Evolutionary conservation across 2,888 invertebrate genomes (phyloP).

Genomic region (Tachina fera): DNA sequence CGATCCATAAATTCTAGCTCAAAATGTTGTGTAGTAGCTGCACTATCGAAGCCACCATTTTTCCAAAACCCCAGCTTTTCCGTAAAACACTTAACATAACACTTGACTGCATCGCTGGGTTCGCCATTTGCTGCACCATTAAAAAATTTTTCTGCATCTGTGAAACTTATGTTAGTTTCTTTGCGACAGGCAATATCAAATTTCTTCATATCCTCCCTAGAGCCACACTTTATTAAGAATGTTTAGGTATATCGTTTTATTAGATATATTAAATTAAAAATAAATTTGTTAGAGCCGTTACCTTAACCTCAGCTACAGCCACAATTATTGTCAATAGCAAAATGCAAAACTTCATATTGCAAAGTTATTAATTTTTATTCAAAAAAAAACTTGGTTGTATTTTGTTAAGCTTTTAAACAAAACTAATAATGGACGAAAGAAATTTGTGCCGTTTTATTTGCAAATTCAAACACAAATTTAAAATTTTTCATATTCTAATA

Average conservation of each 20-base stretch:
- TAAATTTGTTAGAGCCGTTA: background rate
- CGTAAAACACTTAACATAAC: constrained; percentile 78
- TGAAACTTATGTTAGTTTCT: constrained; percentile 72
- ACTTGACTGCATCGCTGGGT: constrained; percentile 74
- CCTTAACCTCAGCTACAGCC: constrained; percentile 31
- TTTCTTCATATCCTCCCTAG: constrained; percentile 11
- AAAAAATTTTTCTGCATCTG: constrained; percentile 73
- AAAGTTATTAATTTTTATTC: background rate
- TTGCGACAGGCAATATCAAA: constrained; percentile 71
- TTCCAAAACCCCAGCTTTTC: constrained; percentile 77
- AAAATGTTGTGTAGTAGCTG: constrained; percentile 70
- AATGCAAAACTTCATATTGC: constrained; percentile 41
- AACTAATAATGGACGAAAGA: constrained; percentile 19
- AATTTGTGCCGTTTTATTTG: constrained; percentile 53
- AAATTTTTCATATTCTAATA: no score
- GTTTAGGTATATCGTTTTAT: background rate
- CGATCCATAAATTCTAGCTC: constrained; percentile 72
- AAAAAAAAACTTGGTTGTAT: background rate
- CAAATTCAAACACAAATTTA: background rate
- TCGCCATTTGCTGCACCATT: constrained; percentile 68
- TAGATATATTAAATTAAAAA: background rate
- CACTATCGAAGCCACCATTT: constrained; percentile 76
- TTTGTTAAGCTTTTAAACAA: background rate
- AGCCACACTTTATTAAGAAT: constrained; percentile 25
- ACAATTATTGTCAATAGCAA: background rate